Evolutionary conservation across 1,140 invertebrate genomes (phyloP), one percentile per base, ranked within the genome.

Genomic region (Achatina immaculata): DNA sequence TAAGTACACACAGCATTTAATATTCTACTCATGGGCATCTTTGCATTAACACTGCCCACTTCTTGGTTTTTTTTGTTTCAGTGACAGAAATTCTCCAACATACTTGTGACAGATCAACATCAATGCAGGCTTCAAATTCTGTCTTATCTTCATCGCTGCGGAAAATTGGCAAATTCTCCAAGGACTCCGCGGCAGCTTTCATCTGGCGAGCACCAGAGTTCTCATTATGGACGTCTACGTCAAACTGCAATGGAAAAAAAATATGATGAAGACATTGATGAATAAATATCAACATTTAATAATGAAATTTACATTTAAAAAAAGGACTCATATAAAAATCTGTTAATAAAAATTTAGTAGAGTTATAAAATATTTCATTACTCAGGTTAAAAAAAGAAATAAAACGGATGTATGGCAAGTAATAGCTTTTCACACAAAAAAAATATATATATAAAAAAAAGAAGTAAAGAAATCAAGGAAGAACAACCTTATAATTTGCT

Each of bases 91-190:
- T n/a, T n/a, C n/a, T n/a, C n/a, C n/a, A 62, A 1, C 11, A 31
- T 55, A 80, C 78, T 45, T 80, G 78, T 40, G 78, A 80, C 7
- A 90, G 78, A 79, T 91, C 90, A 11, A 91, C 85, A 80, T 88
- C 90, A 43, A 90, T 72, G 38, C 81, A 85, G 16, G 85, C 62
- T 69, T 91, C 89, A 85, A 91, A 90, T 21, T 75, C 83, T 1
- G 83, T 34, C 71, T 88, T 89, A 24, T 90, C 89, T 16, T 87
- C 86, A 9, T 90, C 88, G 31, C 77, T 86, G 3, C 80, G 80
- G 73, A 90, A 90, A 1, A 90, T 83, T 16, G 90, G 90, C 24
- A 89, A 78, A 66, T 86, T 85, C 42, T 83, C 84, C 28, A 88
- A 85, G 36, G 73, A 36, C 68, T 86, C 85, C 14, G 85, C 85